Conservation (phyloP, 1,140 invertebrate genomes). For the Trialeurodes vaporariorum region DNA sequence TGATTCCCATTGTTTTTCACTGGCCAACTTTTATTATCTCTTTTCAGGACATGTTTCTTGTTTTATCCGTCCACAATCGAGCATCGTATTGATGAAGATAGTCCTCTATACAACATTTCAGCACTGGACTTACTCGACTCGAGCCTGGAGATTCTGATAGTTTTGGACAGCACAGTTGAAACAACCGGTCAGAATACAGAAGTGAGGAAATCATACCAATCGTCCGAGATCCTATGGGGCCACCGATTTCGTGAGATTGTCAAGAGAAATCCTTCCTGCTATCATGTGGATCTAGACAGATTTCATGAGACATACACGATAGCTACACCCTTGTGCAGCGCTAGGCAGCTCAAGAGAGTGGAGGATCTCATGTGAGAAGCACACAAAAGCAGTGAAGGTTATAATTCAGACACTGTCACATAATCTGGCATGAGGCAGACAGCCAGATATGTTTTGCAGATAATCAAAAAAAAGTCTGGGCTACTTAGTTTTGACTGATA, state of each 20-base stretch:
- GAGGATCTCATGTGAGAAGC: too few relatives aligned
- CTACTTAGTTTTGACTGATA: too few relatives aligned
- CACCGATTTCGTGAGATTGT: constrained; percentile 46
- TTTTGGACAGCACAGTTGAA: constrained; percentile 68
- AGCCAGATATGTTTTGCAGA: too few relatives aligned
- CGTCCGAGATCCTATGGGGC: constrained; percentile 76
- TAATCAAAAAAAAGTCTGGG: too few relatives aligned
- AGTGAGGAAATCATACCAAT: constrained; percentile 65
- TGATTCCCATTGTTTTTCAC: too few relatives aligned
- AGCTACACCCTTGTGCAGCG: constrained; percentile 80
- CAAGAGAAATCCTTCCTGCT: constrained; percentile 40
- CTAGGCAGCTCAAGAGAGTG: constrained; percentile 63
- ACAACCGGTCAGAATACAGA: constrained; percentile 61
- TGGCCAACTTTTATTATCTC: too few relatives aligned
- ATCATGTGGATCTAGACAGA: constrained; percentile 83
- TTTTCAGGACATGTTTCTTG: constrained; percentile 31
- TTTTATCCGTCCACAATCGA: constrained; percentile 49
- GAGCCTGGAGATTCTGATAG: constrained; percentile 77
- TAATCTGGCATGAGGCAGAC: too few relatives aligned
- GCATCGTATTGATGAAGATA: constrained; percentile 37
- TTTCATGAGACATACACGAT: constrained; percentile 85
- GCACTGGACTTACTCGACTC: constrained; percentile 43
- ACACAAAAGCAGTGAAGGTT: too few relatives aligned
- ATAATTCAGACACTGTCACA: too few relatives aligned
- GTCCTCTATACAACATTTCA: constrained; percentile 44